Evolutionary conservation across 2,797 vertebrate species (phyloP), one percentile per base, ranked within the genome.

Genomic region (Hipposideros larvatus): DNA sequence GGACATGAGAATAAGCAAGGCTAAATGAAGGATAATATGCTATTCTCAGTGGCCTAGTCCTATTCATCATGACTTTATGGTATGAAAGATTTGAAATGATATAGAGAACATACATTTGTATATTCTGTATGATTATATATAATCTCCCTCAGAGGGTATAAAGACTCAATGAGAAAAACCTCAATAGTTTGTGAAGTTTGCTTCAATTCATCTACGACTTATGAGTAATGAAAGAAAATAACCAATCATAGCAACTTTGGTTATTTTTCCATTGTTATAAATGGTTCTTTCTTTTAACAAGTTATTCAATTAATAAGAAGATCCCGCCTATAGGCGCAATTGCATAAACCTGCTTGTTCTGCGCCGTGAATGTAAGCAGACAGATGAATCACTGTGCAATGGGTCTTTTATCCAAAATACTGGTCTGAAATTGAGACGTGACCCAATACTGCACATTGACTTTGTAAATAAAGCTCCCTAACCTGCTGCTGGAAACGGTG

Each of bases 161-260:
- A 97, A 96, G 96, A 97, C 95, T 90, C 97, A 97, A 96, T 26
- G 70, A 87, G 90, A 41, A 94, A 97, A 97, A 51, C n/a, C 90
- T 97, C 79, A 73, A 57, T 89, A 74, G 80, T 97, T 97, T 97
- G 97, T 97, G 93, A 94, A 96, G 86, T 92, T n/a, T 46, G 68
- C 4, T 0, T 97, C 96, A 95, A 94, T 92, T 97, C 94, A 97
- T 79, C 91, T 90, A 68, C 91, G 94, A 91, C 97, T 97, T 95
- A 97, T 95, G 94, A 97, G 98, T 96, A 97, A 96, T 97, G 97
- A 96, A 97, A 97, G 51, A 90, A 97, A 97, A 97, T 0, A 48
- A 95, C 93, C 91, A 82, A 86, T 94, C 96, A 96, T n/a, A 77
- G 83, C 11, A 97, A 88, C 48, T 97, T 97, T 97, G 86, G 24